Conservation (phyloP, 2,797 vertebrate genomes). For the Falco berigora region DNA sequence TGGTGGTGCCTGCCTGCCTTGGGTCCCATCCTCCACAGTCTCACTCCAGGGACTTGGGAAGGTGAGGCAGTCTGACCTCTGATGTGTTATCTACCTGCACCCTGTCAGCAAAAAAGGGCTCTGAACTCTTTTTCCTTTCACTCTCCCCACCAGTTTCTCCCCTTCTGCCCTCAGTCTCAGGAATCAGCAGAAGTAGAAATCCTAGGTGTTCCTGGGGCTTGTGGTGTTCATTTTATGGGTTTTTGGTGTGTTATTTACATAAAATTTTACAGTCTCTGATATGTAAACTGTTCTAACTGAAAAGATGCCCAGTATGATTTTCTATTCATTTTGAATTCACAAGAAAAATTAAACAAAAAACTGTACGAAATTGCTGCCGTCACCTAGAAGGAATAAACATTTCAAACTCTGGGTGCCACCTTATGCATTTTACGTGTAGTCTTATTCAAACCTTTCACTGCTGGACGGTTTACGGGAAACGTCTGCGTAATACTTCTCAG, state of each 20-base stretch:
- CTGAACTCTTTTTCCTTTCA: not conserved
- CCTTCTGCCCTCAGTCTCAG: not conserved
- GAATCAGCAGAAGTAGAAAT: not conserved
- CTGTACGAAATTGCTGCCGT: not conserved
- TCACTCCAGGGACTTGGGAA: not conserved
- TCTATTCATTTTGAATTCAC: not conserved
- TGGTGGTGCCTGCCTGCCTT: not conserved
- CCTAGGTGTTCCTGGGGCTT: not conserved
- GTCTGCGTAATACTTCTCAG: not conserved
- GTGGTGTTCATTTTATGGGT: rapidly evolving
- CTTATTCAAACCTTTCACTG: not conserved
- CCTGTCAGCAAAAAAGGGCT: not conserved
- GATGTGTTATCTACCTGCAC: not conserved
- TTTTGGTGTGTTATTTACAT: not conserved
- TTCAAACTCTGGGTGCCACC: not conserved
- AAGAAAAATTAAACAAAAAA: not conserved
- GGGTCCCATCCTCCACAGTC: not conserved
- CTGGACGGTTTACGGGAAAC: not conserved
- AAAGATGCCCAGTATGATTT: not conserved
- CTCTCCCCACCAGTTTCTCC: not conserved
- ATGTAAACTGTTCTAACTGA: not conserved
- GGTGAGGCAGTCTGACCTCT: not conserved
- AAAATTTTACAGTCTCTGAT: not conserved
- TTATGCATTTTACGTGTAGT: not conserved
- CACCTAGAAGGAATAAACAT: not conserved